Base-by-base conservation (phyloP, 2,113 vertebrate species). In the Microtus richardsoni region DNA sequence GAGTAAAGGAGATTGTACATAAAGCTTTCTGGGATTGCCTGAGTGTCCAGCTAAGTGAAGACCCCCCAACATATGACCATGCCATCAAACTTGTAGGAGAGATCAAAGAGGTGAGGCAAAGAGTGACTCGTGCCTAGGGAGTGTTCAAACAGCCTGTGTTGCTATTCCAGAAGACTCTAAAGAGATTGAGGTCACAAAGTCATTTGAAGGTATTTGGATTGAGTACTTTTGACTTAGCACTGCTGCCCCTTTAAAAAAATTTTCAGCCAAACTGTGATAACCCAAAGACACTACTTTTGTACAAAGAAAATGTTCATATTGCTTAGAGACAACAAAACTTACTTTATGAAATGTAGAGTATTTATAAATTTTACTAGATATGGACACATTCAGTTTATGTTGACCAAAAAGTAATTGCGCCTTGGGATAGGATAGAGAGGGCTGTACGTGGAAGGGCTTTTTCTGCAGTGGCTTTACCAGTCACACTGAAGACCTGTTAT, bases 1-100 rank as follows among this genome's bases (percentile, higher is more conserved):
- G 96, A 97, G 99, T 99, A 30, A 99, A 99, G 96, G 99, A 99
- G 64, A 99, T 99, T 80, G 98, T 99, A 96, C 99, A 99, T 98
- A 99, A 99, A 98, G 99, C 99, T 93, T 99, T 99, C 98, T 99
- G 99, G 99, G 99, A 99, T 95, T 99, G 98, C 96, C 98, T 99
- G 98, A 99, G 99, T 97, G 97, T 98, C 73, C 99, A 99, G 97
- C 93, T 99, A 82, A 99, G 98, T 93, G 99, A 99, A 96, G 99
- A 99, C 4, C 99, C 99, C 3, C 99, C 99, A 0, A 98, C 96
- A 1, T 98, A 99, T 7, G 96, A 98, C 95, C 98, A 99, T 70
- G 98, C 98, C 94, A 99, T 99, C 98, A 99, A 98, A 90, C 98
- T 99, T 3, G 7, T 99, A 52, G 99, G 98, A 97, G 99, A 99